These are phyloP conservation scores for Muscicapa striata DNA, from an alignment of 2,797 vertebrate genomes.

Conservation along the genomic window DNA sequence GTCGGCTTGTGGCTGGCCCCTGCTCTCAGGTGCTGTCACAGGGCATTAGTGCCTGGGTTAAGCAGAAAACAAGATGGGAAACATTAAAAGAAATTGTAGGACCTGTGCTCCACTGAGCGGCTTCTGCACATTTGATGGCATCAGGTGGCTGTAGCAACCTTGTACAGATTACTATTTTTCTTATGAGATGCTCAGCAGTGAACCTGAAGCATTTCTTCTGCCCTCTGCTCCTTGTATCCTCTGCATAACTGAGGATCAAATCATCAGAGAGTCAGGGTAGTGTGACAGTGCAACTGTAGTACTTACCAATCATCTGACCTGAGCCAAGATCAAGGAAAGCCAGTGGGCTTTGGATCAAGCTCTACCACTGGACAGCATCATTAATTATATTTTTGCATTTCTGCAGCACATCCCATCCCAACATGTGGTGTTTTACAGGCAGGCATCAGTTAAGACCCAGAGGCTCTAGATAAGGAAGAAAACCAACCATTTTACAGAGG, in stretches of 20 bases:
- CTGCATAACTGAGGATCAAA: background rate
- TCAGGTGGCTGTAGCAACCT: background rate
- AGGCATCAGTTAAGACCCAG: background rate
- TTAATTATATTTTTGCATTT: background rate
- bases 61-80: background rate
- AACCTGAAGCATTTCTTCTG: background rate
- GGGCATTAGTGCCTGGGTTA: background rate
- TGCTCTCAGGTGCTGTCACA: background rate
- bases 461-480: background rate
- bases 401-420: background rate
- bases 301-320: background rate
- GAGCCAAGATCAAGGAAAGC: background rate
- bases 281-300: fast-evolving
- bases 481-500: background rate
- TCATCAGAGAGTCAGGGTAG: background rate
- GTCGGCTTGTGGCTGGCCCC: background rate
- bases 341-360: background rate
- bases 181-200: background rate
- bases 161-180: fast-evolving
- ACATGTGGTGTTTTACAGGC: fast-evolving
- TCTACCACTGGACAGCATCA: background rate
- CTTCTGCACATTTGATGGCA: fast-evolving
- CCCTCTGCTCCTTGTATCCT: background rate
- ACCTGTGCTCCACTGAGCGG: fast-evolving
- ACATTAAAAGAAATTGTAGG: background rate